Evolutionary conservation across 2,113 vertebrate genomes (phyloP).

Genomic region (Labeo catla): DNA sequence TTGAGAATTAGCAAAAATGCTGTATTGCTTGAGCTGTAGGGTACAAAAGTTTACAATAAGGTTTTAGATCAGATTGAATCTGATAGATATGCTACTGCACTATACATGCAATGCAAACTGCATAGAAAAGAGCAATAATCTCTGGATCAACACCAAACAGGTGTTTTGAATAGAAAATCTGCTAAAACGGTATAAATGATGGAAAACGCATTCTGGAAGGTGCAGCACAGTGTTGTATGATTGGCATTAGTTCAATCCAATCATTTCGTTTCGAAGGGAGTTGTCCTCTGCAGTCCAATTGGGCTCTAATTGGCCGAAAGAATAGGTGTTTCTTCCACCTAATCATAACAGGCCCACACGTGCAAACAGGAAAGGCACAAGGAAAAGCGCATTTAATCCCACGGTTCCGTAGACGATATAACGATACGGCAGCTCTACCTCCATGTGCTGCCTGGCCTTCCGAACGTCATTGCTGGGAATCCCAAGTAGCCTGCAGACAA

Average conservation of each 20-base stretch:
- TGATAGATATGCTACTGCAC: conserved; percentile 7
- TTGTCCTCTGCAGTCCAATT: not conserved
- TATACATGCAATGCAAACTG: conserved; percentile 11
- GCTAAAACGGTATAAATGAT: not conserved
- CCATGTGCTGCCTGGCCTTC: conserved; percentile 89
- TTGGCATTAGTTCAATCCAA: conserved; percentile 17
- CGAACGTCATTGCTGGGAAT: conserved; percentile 78
- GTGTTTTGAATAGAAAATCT: not conserved
- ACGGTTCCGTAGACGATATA: conserved; percentile 89
- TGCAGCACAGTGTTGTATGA: conserved; percentile 29
- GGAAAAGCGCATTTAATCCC: conserved; percentile 86
- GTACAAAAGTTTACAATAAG: not conserved
- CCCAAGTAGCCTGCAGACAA: conserved; percentile 81
- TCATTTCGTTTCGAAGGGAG: not conserved
- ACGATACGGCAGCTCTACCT: conserved; percentile 95
- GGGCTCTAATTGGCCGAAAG: not conserved
- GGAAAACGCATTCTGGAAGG: conserved; percentile 9
- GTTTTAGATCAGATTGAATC: conserved; percentile 1
- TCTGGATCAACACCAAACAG: not conserved
- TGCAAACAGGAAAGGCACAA: conserved; percentile 85
- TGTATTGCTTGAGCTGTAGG: not conserved
- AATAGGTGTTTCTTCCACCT: not conserved
- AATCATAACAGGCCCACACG: conserved; percentile 71
- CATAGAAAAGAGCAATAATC: not conserved
- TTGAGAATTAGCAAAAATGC: conserved; percentile 6